phyloP scores from a whole-genome alignment of 1,140 invertebrate species.

The Eufriesea mexicana region DNA sequence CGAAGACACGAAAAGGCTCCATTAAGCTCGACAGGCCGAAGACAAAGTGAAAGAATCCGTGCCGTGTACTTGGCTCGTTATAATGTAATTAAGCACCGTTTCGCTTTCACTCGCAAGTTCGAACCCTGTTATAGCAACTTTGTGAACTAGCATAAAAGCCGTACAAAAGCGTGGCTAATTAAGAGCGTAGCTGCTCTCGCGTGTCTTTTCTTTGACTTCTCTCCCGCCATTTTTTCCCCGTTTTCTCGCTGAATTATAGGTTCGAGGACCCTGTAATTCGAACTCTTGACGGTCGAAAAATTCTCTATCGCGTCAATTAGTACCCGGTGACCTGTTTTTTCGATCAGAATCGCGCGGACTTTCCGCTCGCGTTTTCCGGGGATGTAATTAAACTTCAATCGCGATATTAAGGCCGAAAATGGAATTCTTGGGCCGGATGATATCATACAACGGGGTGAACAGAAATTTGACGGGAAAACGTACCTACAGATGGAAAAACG shows the following conservation, averaged over 20 bases:
- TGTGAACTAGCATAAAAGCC: constrained; percentile 28
- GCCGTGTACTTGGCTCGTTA: constrained; percentile 40
- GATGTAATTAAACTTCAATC: not conserved
- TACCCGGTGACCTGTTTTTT: not conserved
- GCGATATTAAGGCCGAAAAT: not conserved
- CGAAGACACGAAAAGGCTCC: constrained; percentile 19
- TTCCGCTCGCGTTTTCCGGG: too few species aligned
- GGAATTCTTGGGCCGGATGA: too few species aligned
- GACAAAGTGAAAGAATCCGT: constrained; percentile 50
- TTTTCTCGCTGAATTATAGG: constrained; percentile 17
- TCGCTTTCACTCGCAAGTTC: constrained; percentile 51
- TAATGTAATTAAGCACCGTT: constrained; percentile 50
- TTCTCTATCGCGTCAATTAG: constrained; percentile 6
- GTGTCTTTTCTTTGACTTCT: not conserved
- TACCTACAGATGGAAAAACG: too few species aligned
- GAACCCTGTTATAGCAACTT: constrained; percentile 29
- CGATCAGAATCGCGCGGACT: too few species aligned
- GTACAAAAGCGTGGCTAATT: constrained; percentile 32
- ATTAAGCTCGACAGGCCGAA: constrained; percentile 27
- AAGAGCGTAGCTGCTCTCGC: not conserved
- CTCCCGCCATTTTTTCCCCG: too few species aligned
- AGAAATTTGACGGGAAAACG: too few species aligned
- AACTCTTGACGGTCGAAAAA: not conserved
- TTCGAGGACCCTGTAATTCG: constrained; percentile 3
- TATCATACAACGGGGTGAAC: not conserved